These are phyloP conservation scores for Trachelus stipa DNA, from an alignment of 2,888 invertebrate genomes.

Conservation along the genomic window DNA sequence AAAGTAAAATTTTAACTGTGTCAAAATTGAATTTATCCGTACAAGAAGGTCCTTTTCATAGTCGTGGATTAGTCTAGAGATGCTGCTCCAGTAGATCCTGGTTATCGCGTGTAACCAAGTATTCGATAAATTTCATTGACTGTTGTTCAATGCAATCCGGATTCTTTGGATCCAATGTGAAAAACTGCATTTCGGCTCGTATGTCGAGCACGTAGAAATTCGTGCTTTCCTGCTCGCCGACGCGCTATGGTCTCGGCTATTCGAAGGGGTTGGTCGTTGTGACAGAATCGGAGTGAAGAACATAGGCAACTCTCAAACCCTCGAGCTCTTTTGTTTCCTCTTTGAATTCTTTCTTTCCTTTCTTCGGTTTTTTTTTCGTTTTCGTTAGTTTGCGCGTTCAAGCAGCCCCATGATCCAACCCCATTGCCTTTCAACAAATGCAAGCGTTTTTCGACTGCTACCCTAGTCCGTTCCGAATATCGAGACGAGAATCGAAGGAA, in stretches of 20 bases:
- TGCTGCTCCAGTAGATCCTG: conserved; percentile 18
- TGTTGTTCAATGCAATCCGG: conserved; percentile 38
- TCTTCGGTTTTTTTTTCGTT: conserved; percentile 17
- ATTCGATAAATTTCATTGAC: conserved; percentile 41
- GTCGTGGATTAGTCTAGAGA: background rate
- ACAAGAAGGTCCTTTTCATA: background rate
- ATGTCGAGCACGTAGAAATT: conserved; percentile 59
- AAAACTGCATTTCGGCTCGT: conserved; percentile 36
- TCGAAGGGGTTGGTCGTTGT: background rate
- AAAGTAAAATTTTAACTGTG: background rate
- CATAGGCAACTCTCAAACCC: background rate
- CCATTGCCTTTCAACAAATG: background rate
- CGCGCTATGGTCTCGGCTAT: conserved; percentile 1
- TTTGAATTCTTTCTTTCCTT: conserved; percentile 10
- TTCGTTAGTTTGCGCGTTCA: conserved; percentile 15
- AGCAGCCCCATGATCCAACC: conserved; percentile 23
- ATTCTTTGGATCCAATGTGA: conserved; percentile 25
- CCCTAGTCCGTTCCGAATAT: background rate
- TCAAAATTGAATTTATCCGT: background rate
- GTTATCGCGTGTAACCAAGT: conserved; percentile 41
- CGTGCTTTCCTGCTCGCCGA: conserved; percentile 51
- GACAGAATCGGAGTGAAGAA: background rate
- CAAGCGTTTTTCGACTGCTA: background rate
- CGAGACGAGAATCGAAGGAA: background rate
- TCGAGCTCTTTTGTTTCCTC: background rate